Percentiles rank a stretch among this genome's conserved stretches.
phyloP scores from a whole-genome alignment of 2,888 invertebrate genomes.

The Syritta pipiens region DNA sequence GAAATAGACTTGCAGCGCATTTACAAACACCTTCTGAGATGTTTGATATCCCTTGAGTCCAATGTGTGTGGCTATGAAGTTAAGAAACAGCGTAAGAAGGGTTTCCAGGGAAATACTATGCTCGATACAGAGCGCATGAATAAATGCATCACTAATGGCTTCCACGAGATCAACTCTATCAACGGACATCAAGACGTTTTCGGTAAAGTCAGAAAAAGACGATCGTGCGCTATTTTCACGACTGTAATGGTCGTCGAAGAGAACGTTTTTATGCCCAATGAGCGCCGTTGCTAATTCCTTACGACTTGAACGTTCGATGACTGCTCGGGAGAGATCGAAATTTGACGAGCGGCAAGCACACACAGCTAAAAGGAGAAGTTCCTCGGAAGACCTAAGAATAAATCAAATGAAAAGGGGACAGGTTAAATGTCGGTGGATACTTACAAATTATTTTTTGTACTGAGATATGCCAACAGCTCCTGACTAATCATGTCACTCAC shows the following conservation, averaged over 20 bases:
- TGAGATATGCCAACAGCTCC: conserved; percentile 76
- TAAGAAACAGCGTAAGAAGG: conserved; percentile 82
- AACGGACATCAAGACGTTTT: conserved; percentile 75
- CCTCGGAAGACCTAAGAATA: conserved; percentile 73
- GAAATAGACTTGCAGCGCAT: conserved; percentile 80
- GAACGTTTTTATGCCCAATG: conserved; percentile 76
- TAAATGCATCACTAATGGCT: conserved; percentile 77
- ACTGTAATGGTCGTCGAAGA: conserved; percentile 74
- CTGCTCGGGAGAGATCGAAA: conserved; percentile 75
- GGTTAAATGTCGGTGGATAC: conserved; percentile 52
- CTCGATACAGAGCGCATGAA: conserved; percentile 77
- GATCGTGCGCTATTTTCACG: conserved; percentile 60
- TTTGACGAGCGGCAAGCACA: conserved; percentile 77
- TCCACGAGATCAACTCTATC: conserved; percentile 75
- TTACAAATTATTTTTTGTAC: conserved; percentile 74
- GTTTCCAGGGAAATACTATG: conserved; percentile 76
- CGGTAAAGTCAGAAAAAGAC: conserved; percentile 78
- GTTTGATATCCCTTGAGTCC: conserved; percentile 81
- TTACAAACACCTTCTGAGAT: conserved; percentile 80
- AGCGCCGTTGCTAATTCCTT: conserved; percentile 74
- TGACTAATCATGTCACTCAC: conserved; percentile 77
- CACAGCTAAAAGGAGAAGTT: conserved; percentile 75
- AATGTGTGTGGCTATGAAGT: conserved; percentile 84
- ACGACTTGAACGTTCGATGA: conserved; percentile 73
- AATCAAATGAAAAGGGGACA: background rate